These are phyloP conservation scores for Albula goreensis DNA, from an alignment of 2,113 vertebrate species.

Conservation along the genomic window DNA sequence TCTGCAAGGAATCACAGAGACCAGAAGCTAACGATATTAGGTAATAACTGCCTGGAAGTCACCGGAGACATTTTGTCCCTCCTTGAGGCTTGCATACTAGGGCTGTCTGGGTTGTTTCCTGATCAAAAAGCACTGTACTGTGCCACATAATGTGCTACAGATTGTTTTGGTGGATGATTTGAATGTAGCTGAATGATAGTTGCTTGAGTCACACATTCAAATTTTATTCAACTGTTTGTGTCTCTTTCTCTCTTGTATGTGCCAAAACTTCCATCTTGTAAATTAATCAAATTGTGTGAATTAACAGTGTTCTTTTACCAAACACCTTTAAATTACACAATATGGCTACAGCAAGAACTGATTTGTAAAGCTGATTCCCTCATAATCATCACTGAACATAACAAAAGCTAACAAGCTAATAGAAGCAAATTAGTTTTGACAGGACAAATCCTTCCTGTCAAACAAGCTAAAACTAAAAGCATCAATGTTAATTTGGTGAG, in stretches of 20 bases:
- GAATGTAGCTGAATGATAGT: not conserved
- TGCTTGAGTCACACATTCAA: not conserved
- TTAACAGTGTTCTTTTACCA: too few relatives aligned
- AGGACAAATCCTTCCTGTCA: conserved; percentile 19
- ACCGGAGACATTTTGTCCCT: not conserved
- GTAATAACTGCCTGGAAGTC: not conserved
- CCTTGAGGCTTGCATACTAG: not conserved
- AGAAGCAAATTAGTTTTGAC: conserved; percentile 21
- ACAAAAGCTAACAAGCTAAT: not conserved
- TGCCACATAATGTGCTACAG: not conserved
- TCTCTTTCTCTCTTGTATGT: too few relatives aligned
- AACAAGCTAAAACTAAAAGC: not conserved
- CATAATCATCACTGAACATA: not conserved
- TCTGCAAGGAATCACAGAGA: not conserved
- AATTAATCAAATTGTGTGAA: too few relatives aligned
- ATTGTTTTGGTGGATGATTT: not conserved
- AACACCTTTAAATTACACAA: conserved; percentile 14
- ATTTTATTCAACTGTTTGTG: not conserved
- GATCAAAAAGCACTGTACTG: not conserved
- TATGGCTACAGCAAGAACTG: not conserved
- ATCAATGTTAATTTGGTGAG: not conserved
- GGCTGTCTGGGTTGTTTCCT: not conserved
- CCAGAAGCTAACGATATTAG: not conserved
- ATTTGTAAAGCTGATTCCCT: not conserved
- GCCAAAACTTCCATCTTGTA: too few relatives aligned